A percentile compares a stretch with the other conserved stretches of the same genome.
phyloP scores from a whole-genome alignment of 2,888 invertebrate species.

The Amphipoea oculea region DNA sequence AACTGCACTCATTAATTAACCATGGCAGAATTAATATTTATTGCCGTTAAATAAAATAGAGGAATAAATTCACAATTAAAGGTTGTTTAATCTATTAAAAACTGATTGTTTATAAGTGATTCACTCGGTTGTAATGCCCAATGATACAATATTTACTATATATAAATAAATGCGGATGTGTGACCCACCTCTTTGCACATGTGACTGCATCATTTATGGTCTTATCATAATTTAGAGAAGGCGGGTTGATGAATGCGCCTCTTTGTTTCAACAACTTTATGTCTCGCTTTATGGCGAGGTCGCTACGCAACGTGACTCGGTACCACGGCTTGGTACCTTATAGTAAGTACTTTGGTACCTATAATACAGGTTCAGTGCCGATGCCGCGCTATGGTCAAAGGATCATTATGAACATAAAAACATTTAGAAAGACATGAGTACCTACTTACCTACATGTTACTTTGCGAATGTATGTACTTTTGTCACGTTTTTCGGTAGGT shows the following conservation, averaged over 20 bases:
- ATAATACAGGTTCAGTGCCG: constrained; percentile 48
- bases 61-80: constrained; percentile 12
- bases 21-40: neutral
- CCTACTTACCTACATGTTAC: neutral
- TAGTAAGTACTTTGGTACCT: constrained; percentile 47
- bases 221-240: constrained; percentile 78
- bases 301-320: constrained; percentile 70
- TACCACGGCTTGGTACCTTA: constrained; percentile 50
- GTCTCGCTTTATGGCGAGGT: constrained; percentile 66
- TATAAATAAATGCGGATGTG: constrained; percentile 55
- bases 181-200: constrained; percentile 65
- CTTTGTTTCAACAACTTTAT: constrained; percentile 82
- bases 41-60: neutral
- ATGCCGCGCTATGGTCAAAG: constrained; percentile 54
- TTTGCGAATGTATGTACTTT: constrained; percentile 26
- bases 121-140: neutral
- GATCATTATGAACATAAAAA: constrained; percentile 57
- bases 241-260: constrained; percentile 78
- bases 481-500: constrained; percentile 40
- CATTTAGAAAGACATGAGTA: constrained; percentile 41
- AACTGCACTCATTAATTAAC: constrained; percentile 54
- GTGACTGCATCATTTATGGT: constrained; percentile 74
- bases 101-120: constrained; percentile 2
- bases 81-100: neutral
- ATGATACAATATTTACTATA: constrained; percentile 52